phyloP scores from a whole-genome alignment of 2,113 vertebrate species.

The Hemiprocne comata region DNA sequence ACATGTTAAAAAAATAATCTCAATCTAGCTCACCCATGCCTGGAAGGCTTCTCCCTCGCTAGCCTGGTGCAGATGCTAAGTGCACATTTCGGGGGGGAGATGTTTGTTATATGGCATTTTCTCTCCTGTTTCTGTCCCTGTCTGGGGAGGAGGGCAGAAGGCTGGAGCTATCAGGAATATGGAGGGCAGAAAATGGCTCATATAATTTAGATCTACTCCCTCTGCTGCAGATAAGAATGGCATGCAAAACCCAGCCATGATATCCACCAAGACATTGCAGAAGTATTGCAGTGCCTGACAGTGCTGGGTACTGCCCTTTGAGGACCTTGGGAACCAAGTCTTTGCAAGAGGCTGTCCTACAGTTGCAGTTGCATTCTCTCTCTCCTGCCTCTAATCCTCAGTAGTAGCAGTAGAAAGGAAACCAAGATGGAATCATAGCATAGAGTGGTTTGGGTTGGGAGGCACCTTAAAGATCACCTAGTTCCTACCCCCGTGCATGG shows the following conservation, averaged over 20 bases:
- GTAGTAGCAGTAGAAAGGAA: background rate
- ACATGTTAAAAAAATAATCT: slow-evolving; percentile 19
- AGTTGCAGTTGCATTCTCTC: background rate
- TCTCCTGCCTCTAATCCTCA: background rate
- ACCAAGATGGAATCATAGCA: background rate
- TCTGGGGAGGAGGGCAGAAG: background rate
- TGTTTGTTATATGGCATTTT: background rate
- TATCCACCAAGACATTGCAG: background rate
- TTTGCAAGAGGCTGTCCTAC: background rate
- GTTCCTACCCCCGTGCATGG: too few species aligned
- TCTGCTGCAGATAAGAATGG: background rate
- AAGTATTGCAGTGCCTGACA: background rate
- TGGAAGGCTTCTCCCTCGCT: background rate
- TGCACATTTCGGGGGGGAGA: background rate
- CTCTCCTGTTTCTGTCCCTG: background rate
- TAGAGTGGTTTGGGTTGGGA: too few species aligned
- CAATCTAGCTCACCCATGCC: slow-evolving; percentile 7
- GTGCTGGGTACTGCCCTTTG: background rate
- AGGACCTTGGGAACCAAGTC: background rate
- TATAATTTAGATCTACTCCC: background rate
- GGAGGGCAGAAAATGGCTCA: background rate
- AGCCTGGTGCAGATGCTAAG: background rate
- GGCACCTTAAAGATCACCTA: too few species aligned
- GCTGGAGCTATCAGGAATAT: background rate
- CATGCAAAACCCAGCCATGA: background rate